phyloP scores from a whole-genome alignment of 2,888 invertebrate species.

The Philereme vetulata region DNA sequence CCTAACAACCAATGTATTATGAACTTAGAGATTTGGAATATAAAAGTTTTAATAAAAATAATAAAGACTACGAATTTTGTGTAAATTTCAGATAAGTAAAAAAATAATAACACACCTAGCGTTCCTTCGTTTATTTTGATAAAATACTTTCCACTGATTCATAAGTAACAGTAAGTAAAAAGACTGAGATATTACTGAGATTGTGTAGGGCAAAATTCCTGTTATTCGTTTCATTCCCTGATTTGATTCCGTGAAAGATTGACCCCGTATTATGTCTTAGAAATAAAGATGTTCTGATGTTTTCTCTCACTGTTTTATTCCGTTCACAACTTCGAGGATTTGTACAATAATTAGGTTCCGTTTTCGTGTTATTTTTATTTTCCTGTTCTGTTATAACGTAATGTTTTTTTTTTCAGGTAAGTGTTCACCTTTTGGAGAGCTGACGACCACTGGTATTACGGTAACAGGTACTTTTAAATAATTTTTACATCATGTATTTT shows the following conservation, averaged over 20 bases:
- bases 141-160: neutral
- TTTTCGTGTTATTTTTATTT: conserved; percentile 12
- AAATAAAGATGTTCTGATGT: conserved; percentile 8
- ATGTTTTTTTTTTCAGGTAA: conserved; percentile 14
- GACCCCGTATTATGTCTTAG: conserved; percentile 6
- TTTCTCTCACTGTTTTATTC: conserved; percentile 16
- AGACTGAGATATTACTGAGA: conserved; percentile 8
- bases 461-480: too few species aligned
- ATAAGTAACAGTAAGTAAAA: conserved; percentile 4
- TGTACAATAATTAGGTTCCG: conserved; percentile 15
- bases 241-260: conserved; percentile 24
- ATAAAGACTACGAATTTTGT: too few species aligned
- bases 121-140: neutral
- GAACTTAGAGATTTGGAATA: too few species aligned
- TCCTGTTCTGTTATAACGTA: neutral
- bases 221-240: conserved; percentile 18
- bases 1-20: too few species aligned
- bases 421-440: neutral
- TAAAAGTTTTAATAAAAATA: too few species aligned
- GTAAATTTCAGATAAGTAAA: too few species aligned
- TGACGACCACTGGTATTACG: neutral
- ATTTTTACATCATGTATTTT: too few species aligned
- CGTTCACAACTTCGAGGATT: conserved; percentile 15
- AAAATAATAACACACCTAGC: too few species aligned
- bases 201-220: conserved; percentile 7